Conservation (phyloP, 1,140 invertebrate genomes). For the Kradibia gibbosae region DNA sequence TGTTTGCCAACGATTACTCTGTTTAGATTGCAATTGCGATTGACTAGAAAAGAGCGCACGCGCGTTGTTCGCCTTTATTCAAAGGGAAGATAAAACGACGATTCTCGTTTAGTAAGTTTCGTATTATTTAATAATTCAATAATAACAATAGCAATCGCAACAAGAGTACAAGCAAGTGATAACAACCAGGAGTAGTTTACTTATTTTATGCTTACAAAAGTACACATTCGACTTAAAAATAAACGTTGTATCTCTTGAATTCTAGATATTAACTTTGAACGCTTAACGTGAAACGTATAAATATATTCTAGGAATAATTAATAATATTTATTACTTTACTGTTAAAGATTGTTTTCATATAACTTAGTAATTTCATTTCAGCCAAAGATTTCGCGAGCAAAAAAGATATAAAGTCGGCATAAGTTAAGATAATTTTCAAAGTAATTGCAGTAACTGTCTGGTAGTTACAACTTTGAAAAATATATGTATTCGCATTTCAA, state of each 20-base stretch:
- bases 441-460: conserved; percentile 3
- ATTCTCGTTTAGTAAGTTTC: neutral
- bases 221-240: neutral
- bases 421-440: neutral
- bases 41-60: neutral
- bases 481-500: neutral
- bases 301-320: neutral
- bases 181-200: too few relatives aligned
- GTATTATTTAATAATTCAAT: too few relatives aligned
- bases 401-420: neutral
- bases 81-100: neutral
- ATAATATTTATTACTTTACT: neutral
- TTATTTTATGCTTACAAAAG: too few relatives aligned
- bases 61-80: neutral
- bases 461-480: neutral
- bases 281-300: neutral
- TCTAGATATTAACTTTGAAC: neutral
- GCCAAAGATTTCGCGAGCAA: neutral
- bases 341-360: neutral
- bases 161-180: too few relatives aligned
- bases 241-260: neutral
- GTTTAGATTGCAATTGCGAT: conserved; percentile 1
- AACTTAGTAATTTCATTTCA: neutral
- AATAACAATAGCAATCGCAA: too few relatives aligned
- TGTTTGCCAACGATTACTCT: conserved; percentile 22